Percentiles rank a stretch among this genome's conserved stretches.
Conservation (phyloP, 2,888 invertebrate species). For the Adineta ricciae region DNA sequence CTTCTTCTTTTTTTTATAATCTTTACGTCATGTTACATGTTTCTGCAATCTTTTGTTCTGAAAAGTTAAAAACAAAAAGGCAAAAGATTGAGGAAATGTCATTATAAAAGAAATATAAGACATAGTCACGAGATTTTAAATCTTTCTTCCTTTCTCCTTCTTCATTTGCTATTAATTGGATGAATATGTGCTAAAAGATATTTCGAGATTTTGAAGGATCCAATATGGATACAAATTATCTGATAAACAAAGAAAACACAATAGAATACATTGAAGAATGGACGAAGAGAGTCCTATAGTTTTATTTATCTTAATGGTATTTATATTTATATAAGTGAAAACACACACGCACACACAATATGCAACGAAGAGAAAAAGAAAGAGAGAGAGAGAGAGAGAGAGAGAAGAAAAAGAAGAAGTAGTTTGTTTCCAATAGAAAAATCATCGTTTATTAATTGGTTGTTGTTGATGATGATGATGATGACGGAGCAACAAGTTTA, state of each 20-base stretch:
- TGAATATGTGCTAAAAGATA: too few species aligned
- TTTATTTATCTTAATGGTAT: background rate
- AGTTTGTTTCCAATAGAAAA: background rate
- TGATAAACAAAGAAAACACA: background rate
- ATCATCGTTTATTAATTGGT: background rate
- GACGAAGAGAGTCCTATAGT: background rate
- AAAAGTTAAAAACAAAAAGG: background rate
- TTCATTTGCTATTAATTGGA: background rate
- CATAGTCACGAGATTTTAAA: background rate
- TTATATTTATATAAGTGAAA: conserved; percentile 7
- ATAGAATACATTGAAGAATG: background rate
- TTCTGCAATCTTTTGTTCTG: background rate
- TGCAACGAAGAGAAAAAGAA: background rate
- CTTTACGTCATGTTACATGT: background rate
- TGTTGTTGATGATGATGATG: conserved; percentile 4
- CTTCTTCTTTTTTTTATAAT: background rate
- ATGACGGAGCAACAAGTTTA: background rate
- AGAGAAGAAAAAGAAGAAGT: background rate
- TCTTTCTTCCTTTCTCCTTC: background rate
- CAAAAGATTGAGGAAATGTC: background rate
- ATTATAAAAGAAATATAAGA: background rate
- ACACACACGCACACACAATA: conserved; percentile 13
- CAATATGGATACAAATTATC: background rate
- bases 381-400: background rate
- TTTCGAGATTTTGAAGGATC: too few species aligned